These are phyloP conservation scores for Carassius carassius DNA, from an alignment of 2,113 vertebrate species.

Conservation along the genomic window DNA sequence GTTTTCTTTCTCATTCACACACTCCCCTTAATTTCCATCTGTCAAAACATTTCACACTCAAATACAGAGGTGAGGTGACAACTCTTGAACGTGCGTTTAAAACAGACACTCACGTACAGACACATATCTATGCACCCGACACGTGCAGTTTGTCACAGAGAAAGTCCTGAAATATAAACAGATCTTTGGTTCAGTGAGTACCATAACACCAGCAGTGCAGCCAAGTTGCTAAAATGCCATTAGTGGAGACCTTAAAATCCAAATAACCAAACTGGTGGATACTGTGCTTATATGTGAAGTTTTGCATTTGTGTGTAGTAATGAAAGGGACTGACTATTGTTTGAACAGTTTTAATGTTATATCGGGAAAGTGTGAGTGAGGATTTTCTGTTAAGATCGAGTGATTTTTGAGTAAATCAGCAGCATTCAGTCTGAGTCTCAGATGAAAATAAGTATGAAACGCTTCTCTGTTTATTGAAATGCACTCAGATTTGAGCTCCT, in stretches of 20 bases:
- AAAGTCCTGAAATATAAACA: not conserved
- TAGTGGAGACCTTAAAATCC: not conserved
- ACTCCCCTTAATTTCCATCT: not conserved
- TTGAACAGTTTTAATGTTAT: constrained; percentile 1
- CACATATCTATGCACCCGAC: constrained; percentile 2
- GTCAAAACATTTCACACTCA: constrained; percentile 25
- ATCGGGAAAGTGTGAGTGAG: not conserved
- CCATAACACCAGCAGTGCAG: not conserved
- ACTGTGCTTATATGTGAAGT: not conserved
- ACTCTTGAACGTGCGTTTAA: not conserved
- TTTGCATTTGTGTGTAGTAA: not conserved
- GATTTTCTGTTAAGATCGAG: not conserved
- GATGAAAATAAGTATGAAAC: not conserved
- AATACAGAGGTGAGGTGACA: not conserved
- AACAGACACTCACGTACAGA: not conserved
- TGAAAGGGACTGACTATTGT: not conserved
- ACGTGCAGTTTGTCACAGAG: not conserved
- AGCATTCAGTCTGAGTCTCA: not conserved
- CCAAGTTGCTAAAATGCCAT: constrained; percentile 5
- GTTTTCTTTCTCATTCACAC: not conserved
- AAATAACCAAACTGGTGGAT: not conserved
- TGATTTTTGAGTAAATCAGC: constrained; percentile 11
- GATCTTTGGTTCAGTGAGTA: constrained; percentile 2
- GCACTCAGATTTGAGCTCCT: not conserved
- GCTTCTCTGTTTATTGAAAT: not conserved